Base-by-base conservation (phyloP, 1,140 invertebrate species). In the Ylistrum balloti region DNA sequence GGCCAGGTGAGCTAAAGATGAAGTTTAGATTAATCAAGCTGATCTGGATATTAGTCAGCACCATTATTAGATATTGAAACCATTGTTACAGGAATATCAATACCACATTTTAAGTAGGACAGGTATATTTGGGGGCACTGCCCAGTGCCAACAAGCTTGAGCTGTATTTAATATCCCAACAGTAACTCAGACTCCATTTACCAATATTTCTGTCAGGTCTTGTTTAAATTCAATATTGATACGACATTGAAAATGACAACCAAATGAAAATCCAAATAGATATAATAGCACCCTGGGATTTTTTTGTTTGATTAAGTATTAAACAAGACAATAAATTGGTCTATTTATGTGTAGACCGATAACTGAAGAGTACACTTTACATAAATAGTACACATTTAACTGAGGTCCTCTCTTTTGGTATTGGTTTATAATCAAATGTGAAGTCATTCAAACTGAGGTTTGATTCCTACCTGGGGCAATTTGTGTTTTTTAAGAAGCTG, bases 21-120 rank as follows among this genome's bases (percentile, higher is more conserved):
- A n/a, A n/a, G n/a, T n/a, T n/a, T n/a, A n/a, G n/a, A n/a, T n/a
- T 48, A 22, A 48, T 48, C 9, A 74, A 74, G 22, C 17, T 74
- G 22, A 3, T n/a, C n/a, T 7, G 9, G n/a, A 74, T 28, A 28
- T 7, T 74, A 11, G 56, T 28, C 41, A 9, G 17, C 20, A 17
- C 10, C 28, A 74, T 28, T 7, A 17, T 74, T 28, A 74, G 13
- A n/a, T 74, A 74, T 74, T 74, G 56, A 28, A 5, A 74, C 22
- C n/a, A n/a, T 74, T n/a, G n/a, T 74, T 74, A n/a, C 56, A 74
- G 56, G n/a, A 74, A 74, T 74, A 74, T 74, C 56, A 74, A 74
- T 74, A 74, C 17, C 56, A 74, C 5, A 74, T n/a, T 28, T 9
- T 74, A 28, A 74, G 56, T 28, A 28, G 22, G 56, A 74, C 56